Evolutionary conservation across 2,113 vertebrate species (phyloP).

Genomic region (Aptenodytes patagonicus): DNA sequence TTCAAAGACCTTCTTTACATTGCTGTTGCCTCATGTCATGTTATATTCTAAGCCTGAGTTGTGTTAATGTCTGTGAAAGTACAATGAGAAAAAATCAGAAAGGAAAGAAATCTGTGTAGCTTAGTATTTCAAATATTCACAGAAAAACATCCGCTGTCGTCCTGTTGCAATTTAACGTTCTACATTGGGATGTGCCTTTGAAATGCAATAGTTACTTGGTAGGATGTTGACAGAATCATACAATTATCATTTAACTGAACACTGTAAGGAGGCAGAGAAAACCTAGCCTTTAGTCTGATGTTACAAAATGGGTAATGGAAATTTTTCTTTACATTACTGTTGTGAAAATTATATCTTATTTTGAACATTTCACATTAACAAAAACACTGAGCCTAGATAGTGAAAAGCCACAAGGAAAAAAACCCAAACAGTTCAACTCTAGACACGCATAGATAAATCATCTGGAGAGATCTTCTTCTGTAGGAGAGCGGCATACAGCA

Average conservation of each 20-base stretch:
- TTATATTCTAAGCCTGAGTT: constrained; percentile 35
- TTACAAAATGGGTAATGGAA: not conserved
- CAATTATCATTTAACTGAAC: not conserved
- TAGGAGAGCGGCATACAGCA: not conserved
- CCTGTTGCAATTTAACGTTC: not conserved
- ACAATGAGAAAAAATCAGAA: constrained; percentile 54
- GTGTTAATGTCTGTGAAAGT: constrained; percentile 24
- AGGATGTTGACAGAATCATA: not conserved
- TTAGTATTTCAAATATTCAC: constrained; percentile 25
- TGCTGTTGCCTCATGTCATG: constrained; percentile 52
- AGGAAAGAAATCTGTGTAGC: not conserved
- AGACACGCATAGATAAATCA: not conserved
- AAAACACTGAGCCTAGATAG: not conserved
- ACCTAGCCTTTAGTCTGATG: not conserved
- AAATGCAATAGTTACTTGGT: constrained; percentile 1
- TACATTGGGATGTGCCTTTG: not conserved
- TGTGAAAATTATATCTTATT: not conserved
- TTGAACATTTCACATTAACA: not conserved
- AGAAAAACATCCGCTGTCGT: not conserved
- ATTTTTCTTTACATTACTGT: not conserved
- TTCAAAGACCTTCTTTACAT: constrained; percentile 64
- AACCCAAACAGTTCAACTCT: not conserved
- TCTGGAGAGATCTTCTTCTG: not conserved
- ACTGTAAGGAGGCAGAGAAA: not conserved
- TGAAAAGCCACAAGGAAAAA: not conserved